Evolutionary conservation across 2,888 invertebrate genomes (phyloP).

Genomic region (Troilus luridus): DNA sequence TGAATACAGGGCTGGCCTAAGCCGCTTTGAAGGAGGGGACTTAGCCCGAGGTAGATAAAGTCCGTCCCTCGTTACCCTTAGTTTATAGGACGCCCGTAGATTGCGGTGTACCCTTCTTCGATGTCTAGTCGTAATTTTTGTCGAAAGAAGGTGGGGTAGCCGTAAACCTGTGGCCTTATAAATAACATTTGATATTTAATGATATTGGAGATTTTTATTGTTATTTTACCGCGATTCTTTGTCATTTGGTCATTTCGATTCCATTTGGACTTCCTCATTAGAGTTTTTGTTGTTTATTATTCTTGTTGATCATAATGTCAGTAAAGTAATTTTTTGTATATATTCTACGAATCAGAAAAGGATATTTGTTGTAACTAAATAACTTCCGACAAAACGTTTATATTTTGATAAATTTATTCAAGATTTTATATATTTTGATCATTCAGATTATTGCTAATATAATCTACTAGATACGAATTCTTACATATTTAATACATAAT

Average conservation of each 20-base stretch:
- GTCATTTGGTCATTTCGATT: neutral
- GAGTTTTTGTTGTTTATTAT: no score
- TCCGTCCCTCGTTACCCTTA: constrained; percentile 9
- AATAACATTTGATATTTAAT: neutral
- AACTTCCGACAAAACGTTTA: no score
- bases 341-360: no score
- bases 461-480: no score
- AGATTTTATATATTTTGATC: no score
- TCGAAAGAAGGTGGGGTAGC: neutral
- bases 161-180: neutral
- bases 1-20: neutral
- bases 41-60: constrained; percentile 20
- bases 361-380: no score
- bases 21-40: constrained; percentile 31
- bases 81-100: constrained; percentile 21
- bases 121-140: neutral
- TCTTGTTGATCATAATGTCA: no score
- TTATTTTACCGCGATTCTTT: neutral
- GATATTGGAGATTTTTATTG: neutral
- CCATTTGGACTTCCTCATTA: neutral
- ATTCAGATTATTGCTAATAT: no score
- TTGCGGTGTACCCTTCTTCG: neutral
- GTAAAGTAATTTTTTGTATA: no score
- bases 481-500: no score
- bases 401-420: no score